Evolutionary conservation across 1,140 invertebrate genomes (phyloP).

Genomic region (Neoseiulus cucumeris): DNA sequence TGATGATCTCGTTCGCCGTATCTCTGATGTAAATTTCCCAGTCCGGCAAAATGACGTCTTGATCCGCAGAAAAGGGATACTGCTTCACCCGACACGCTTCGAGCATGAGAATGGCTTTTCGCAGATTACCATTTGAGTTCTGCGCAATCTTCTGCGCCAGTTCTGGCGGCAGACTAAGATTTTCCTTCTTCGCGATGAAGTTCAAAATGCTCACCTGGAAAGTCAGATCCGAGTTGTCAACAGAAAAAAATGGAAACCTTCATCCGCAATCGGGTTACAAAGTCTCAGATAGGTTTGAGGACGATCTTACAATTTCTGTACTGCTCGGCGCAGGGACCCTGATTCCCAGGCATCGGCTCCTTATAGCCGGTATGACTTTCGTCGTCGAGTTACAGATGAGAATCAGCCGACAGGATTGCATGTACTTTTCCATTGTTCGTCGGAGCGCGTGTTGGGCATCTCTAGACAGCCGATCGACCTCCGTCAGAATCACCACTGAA

Average conservation of each 20-base stretch:
- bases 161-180: constrained; percentile 49
- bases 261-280: not conserved
- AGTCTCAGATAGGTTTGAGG: not conserved
- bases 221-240: constrained; percentile 6
- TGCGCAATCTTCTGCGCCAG: constrained; percentile 56
- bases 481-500: constrained; percentile 73
- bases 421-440: constrained; percentile 98
- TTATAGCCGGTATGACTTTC: constrained; percentile 80
- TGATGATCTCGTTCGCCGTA: constrained; percentile 65
- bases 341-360: constrained; percentile 75
- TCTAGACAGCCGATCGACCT: constrained; percentile 86
- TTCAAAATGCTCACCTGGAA: constrained; percentile 30
- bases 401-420: constrained; percentile 79
- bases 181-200: constrained; percentile 63
- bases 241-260: not conserved
- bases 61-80: constrained; percentile 56
- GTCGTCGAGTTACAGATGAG: constrained; percentile 85
- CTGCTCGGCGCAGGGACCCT: constrained; percentile 65
- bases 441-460: constrained; percentile 94
- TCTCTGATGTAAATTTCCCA: constrained; percentile 76
- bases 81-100: constrained; percentile 83
- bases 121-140: constrained; percentile 67
- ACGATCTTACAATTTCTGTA: constrained; percentile 33
- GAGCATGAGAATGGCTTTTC: constrained; percentile 75
- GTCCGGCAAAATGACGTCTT: constrained; percentile 65